Conservation (phyloP, 37 sponge, comb jelly and placozoan genomes). For the Crambe crambe region DNA sequence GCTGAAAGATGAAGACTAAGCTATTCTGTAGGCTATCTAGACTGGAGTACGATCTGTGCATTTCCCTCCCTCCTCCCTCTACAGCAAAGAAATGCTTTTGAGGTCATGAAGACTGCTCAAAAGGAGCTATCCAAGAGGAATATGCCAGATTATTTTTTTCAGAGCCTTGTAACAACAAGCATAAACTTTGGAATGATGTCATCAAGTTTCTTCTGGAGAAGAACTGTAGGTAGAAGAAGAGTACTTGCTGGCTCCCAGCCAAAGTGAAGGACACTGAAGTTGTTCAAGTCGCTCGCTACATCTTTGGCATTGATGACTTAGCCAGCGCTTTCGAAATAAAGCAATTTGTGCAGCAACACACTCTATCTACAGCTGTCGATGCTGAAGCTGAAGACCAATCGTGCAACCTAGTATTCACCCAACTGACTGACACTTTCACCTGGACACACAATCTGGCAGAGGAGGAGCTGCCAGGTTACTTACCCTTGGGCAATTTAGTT, state of each 20-base stretch:
- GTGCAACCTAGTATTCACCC: neutral
- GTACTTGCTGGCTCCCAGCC: neutral
- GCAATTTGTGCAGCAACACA: neutral
- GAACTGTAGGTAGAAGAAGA: too few relatives aligned
- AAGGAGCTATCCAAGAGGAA: too few relatives aligned
- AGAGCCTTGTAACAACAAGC: too few relatives aligned
- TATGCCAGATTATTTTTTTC: too few relatives aligned
- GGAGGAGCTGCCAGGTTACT: neutral
- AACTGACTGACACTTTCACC: neutral
- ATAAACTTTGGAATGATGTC: too few relatives aligned
- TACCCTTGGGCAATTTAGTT: neutral
- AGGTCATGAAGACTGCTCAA: too few relatives aligned
- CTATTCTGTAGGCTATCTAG: too few relatives aligned
- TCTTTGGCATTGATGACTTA: neutral
- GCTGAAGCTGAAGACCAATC: neutral
- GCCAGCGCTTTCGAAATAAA: neutral
- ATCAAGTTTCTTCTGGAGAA: too few relatives aligned
- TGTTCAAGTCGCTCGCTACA: neutral
- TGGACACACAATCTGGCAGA: neutral
- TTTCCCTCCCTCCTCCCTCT: too few relatives aligned
- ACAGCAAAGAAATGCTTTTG: too few relatives aligned
- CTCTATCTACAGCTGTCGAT: neutral
- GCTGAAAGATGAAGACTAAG: too few relatives aligned
- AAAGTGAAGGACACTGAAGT: neutral
- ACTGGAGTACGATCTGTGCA: too few relatives aligned